Evolutionary conservation across 92 coral and sea anemone genomes (phyloP).

Genomic region (Parazoanthus atlanticus): DNA sequence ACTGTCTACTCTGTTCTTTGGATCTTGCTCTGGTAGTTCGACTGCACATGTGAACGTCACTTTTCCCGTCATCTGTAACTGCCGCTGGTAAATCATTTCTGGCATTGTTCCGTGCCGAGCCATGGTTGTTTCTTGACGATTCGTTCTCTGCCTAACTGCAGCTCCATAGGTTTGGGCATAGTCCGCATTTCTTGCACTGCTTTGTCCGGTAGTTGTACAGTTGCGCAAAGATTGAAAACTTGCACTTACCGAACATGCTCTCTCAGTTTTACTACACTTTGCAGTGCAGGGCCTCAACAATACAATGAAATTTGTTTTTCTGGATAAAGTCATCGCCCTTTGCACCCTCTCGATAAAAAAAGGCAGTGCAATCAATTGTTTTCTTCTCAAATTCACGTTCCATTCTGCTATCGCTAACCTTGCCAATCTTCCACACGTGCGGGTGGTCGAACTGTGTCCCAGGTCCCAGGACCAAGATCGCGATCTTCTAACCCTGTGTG

Average conservation of each 20-base stretch:
- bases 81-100: constrained; percentile 36
- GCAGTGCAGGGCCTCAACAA: neutral
- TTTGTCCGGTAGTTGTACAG: no score
- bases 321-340: neutral
- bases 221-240: neutral
- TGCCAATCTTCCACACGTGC: neutral
- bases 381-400: neutral
- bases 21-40: no score
- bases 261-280: neutral
- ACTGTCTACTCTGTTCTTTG: no score
- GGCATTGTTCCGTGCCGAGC: constrained; percentile 53
- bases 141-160: constrained; percentile 40
- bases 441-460: neutral
- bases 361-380: constrained; percentile 8
- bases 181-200: neutral
- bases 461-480: neutral
- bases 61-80: neutral
- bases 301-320: constrained; percentile 2
- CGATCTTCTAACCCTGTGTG: neutral
- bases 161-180: constrained; percentile 43
- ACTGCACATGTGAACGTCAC: no score
- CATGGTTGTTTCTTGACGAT: constrained; percentile 20
- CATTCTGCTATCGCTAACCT: neutral
- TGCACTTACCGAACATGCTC: neutral
- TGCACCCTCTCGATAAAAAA: neutral